Evolutionary conservation across 1,140 invertebrate genomes (phyloP), one percentile per base, ranked within the genome.

Genomic region (Megalonaias nervosa): DNA sequence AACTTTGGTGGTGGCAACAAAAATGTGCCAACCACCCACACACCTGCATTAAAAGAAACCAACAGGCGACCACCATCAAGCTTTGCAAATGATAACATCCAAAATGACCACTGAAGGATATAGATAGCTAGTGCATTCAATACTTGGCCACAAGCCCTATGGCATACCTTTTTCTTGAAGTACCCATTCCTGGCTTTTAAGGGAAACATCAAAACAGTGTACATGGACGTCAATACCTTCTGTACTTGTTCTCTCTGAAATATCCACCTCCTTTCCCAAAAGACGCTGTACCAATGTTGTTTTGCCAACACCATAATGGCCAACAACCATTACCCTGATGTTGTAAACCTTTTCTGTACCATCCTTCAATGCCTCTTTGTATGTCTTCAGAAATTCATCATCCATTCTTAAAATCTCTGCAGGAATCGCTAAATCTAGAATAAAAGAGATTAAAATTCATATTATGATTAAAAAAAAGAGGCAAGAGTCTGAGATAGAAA

Each of bases 161-260:
- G 38, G 38, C 38, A 48, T 71, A 71, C 69, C 69, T 60, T 71
- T 61, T 19, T 60, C 69, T 59, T 15, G 11, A 13, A 26, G 38
- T 2, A 59, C 38, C 69, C 69, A 71, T 60, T 71, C 9, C 11
- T 59, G 21, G 11, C 21, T 71, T 5, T 61, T 26, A 12, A 71
- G 69, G 23, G 56, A 61, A 17, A 71, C 59, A 26, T 61, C 60
- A 57, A 56, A 71, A 48, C 69, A 38, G 58, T 26, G 55, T 13
- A 71, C 59, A 26, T 71, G 69, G 19, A 71, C 57, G 59, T 71
- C 69, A 19, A 71, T 71, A 26, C 69, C 69, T 19, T 71, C 48
- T 60, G 69, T 71, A 26, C 69, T 71, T 57, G 58, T 57, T 58
- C 58, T 17, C 60, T 71, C 21, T 14, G 38, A 16, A 19, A 61